Evolutionary conservation across 2,888 invertebrate genomes (phyloP).

Genomic region (Chrysodeixis includens): DNA sequence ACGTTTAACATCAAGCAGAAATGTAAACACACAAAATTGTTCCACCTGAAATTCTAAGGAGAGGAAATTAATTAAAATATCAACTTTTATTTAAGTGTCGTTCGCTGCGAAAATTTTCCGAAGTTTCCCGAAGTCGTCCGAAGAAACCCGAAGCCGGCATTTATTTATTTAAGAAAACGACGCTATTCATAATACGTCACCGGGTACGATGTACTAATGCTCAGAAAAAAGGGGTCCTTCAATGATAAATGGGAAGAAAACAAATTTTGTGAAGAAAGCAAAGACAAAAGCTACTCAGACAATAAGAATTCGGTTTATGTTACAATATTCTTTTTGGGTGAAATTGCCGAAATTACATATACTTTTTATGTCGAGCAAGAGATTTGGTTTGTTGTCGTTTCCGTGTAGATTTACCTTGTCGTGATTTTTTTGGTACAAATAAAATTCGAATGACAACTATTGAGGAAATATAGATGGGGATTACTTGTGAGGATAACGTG

Average conservation of each 20-base stretch:
- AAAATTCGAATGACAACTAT: conserved; percentile 6
- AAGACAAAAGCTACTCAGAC: conserved; percentile 59
- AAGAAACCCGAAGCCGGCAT: conserved; percentile 20
- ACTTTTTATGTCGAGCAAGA: conserved; percentile 28
- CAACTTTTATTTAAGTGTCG: conserved; percentile 26
- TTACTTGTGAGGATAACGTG: background rate
- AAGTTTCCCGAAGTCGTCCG: conserved; percentile 17
- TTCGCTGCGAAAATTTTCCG: conserved; percentile 1
- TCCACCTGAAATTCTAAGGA: conserved; percentile 24
- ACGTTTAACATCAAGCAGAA: conserved; percentile 11
- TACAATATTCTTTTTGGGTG: conserved; percentile 58
- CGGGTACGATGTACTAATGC: conserved; percentile 63
- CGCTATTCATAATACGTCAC: conserved; percentile 64
- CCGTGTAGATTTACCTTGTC: conserved; percentile 16
- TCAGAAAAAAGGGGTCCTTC: conserved; percentile 64
- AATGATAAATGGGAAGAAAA: conserved; percentile 68
- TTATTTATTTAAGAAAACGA: conserved; percentile 48
- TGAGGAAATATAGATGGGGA: conserved; percentile 2
- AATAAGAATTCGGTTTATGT: conserved; percentile 60
- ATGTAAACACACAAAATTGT: conserved; percentile 18
- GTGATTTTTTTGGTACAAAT: conserved; percentile 13
- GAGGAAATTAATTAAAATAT: conserved; percentile 45
- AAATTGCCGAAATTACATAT: conserved; percentile 49
- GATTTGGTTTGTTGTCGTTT: conserved; percentile 28
- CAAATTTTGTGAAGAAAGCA: conserved; percentile 59